Conservation (phyloP, 1,140 invertebrate genomes). For the Drosophila neocordata region DNA sequence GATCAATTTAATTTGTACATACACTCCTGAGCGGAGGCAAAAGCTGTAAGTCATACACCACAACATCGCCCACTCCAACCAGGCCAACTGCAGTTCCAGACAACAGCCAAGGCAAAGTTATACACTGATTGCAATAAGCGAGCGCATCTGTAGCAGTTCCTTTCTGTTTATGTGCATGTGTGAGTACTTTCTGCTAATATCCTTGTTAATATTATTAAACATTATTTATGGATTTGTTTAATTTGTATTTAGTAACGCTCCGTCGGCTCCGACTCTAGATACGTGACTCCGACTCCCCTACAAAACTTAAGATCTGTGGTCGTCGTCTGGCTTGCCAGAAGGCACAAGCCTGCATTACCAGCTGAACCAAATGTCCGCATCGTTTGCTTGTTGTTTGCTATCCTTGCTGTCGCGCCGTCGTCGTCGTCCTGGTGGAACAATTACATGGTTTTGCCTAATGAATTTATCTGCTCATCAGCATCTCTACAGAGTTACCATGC, state of each 20-base stretch:
- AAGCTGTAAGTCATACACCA: conserved; percentile 48
- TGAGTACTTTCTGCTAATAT: conserved; percentile 73
- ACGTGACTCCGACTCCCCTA: conserved; percentile 56
- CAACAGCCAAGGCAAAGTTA: conserved; percentile 19
- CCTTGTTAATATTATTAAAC: conserved; percentile 83
- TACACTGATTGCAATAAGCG: conserved; percentile 53
- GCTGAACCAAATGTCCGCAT: conserved; percentile 58
- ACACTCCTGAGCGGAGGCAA: conserved; percentile 35
- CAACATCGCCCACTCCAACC: conserved; percentile 19
- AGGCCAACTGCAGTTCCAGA: conserved; percentile 39
- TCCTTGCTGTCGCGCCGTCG: conserved; percentile 42
- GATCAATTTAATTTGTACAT: conserved; percentile 24
- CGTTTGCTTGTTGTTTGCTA: conserved; percentile 29
- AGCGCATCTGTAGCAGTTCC: conserved; percentile 32
- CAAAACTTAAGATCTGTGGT: conserved; percentile 66
- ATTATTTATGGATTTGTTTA: conserved; percentile 83
- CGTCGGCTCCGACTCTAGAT: conserved; percentile 43
- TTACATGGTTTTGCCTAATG: conserved; percentile 82
- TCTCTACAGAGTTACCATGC: conserved; percentile 52
- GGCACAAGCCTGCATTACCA: conserved; percentile 44
- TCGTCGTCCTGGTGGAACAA: conserved; percentile 76
- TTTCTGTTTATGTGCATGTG: conserved; percentile 29
- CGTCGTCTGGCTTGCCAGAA: conserved; percentile 54
- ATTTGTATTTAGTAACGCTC: conserved; percentile 82
- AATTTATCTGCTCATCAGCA: conserved; percentile 82